Base-by-base conservation (phyloP, 1,140 invertebrate genomes). In the Neodiprion lecontei region DNA sequence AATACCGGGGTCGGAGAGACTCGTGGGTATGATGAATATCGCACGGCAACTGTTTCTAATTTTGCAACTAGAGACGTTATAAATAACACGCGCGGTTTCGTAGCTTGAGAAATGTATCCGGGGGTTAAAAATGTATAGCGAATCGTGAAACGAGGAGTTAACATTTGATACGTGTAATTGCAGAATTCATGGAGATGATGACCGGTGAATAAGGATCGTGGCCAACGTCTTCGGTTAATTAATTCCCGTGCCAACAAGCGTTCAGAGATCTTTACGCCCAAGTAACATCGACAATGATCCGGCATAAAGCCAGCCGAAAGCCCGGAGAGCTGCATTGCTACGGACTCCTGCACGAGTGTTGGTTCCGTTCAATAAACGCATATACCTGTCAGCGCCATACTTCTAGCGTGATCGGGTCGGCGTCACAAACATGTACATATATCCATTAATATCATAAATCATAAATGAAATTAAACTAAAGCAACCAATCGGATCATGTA, bases 141-240 rank as follows among this genome's bases (percentile, higher is more conserved):
- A 68, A n/a, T 72, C 65, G 14, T 72, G 65, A 14, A 67, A 80
- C 79, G 80, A 82, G 66, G 50, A 69, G 72, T 53, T 67, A 70
- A 11, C 73, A 72, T 80, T 83, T 82, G 75, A 89, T 88, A 78
- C 70, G 75, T 70, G 53, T 61, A 61, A 61, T 83, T 87, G 70
- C 88, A 95, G 94, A 95, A 89, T 95, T 95, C 88, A 95, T 95
- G 93, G 94, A 95, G 85, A 95, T 95, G 94, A 95, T 95, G 94
- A 94, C 94, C 84, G 94, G 94, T 84, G 93, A 95, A 87, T 94
- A 91, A 91, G 84, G 69, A 74, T 61, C 74, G 72, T 72, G 70
- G 75, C 48, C 40, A 78, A 73, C 73, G 70, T 80, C n/a, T 67
- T 61, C 53, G 53, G 53, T 5, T 17, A 61, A 61, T 61, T 61